phyloP scores from a whole-genome alignment of 2,797 vertebrate genomes.

The Acanthopagrus latus region DNA sequence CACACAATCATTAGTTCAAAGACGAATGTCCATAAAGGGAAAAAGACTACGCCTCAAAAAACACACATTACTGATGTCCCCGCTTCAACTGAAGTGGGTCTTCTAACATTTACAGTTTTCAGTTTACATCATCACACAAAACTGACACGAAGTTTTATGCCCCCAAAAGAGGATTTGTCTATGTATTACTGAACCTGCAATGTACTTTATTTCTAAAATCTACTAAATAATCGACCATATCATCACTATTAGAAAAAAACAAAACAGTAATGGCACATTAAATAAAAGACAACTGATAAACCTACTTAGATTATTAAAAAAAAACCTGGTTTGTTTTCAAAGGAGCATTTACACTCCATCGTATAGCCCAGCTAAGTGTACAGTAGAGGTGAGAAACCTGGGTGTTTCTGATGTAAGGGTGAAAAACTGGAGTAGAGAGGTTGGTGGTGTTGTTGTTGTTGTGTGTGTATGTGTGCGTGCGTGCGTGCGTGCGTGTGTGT shows the following conservation, averaged over 20 bases:
- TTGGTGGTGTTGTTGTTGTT: constrained; percentile 17
- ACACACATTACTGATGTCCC: constrained; percentile 48
- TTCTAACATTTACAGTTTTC: constrained; percentile 55
- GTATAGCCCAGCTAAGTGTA: constrained; percentile 19
- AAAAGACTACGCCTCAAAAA: constrained; percentile 33
- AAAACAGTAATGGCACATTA: constrained; percentile 51
- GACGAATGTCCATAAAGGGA: constrained; percentile 39
- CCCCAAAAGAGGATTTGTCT: constrained; percentile 32
- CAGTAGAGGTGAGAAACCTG: not conserved
- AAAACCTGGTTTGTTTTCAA: constrained; percentile 56
- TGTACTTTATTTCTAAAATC: constrained; percentile 44
- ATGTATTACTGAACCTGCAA: constrained; percentile 45
- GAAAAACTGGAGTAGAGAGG: constrained; percentile 1
- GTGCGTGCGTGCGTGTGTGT: too few relatives aligned
- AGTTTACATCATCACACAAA: constrained; percentile 62
- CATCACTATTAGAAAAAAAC: constrained; percentile 47
- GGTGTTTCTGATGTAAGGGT: constrained; percentile 8
- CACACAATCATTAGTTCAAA: constrained; percentile 51
- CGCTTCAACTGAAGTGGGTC: constrained; percentile 53
- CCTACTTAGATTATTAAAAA: constrained; percentile 39
- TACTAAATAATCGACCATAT: constrained; percentile 50
- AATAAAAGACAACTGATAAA: constrained; percentile 39
- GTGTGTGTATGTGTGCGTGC: too few relatives aligned
- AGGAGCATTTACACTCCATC: constrained; percentile 43
- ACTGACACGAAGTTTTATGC: constrained; percentile 53